phyloP scores from a whole-genome alignment of 2,797 vertebrate species.

The Sebastes taczanowskii region DNA sequence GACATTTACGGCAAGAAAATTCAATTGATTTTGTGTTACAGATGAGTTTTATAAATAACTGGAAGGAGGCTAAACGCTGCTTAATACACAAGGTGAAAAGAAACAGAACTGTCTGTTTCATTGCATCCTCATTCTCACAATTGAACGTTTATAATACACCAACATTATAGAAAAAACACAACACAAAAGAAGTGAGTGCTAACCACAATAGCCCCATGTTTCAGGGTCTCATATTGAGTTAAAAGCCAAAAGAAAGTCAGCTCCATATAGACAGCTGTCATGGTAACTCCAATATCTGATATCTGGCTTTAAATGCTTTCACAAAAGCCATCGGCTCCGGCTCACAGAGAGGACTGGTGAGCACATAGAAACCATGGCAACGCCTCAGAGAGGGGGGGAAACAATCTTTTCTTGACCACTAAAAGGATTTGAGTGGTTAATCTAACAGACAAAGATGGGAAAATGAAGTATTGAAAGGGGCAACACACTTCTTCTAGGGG shows the following conservation, averaged over 20 bases:
- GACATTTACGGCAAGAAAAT: background rate
- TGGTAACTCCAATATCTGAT: conserved; percentile 43
- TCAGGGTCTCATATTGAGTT: conserved; percentile 8
- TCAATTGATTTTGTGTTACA: background rate
- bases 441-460: background rate
- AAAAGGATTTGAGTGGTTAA: background rate
- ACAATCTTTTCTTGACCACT: background rate
- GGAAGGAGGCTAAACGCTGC: background rate
- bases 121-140: background rate
- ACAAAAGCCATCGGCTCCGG: conserved; percentile 2
- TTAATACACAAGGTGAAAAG: background rate
- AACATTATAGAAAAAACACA: background rate
- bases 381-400: background rate
- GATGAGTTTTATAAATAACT: background rate
- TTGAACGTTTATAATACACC: background rate
- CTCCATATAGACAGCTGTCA: conserved; percentile 46
- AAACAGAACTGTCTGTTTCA: background rate
- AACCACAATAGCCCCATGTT: background rate
- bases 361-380: conserved; percentile 50
- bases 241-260: conserved; percentile 59
- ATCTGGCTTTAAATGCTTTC: background rate
- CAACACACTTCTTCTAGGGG: background rate
- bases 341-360: background rate
- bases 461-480: background rate
- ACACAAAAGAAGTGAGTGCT: background rate